These are phyloP conservation scores for Novumbra hubbsi DNA, from an alignment of 2,797 vertebrate genomes.

Conservation along the genomic window DNA sequence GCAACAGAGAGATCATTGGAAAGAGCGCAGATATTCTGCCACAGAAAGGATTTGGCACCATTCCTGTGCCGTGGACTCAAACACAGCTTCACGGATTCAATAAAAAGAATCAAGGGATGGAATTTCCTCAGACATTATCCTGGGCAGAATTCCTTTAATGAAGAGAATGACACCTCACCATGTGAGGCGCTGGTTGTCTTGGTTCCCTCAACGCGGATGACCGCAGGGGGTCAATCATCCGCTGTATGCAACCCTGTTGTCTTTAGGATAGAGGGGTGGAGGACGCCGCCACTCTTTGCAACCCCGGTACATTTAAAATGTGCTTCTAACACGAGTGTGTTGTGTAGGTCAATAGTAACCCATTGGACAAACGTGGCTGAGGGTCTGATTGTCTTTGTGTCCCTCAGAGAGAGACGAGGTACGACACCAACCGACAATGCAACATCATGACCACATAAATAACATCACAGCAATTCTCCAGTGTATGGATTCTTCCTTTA, in stretches of 20 bases:
- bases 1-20: constrained; percentile 56
- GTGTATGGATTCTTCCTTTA: constrained; percentile 64
- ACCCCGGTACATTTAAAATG: constrained; percentile 32
- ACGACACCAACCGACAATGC: constrained; percentile 60
- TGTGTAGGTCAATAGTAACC: constrained; percentile 47
- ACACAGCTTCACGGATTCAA: constrained; percentile 42
- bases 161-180: background rate
- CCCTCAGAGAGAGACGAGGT: constrained; percentile 52
- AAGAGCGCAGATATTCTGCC: constrained; percentile 72
- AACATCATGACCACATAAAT: constrained; percentile 70
- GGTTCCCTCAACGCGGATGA: background rate
- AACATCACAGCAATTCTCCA: constrained; percentile 69
- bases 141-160: background rate
- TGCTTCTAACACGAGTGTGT: constrained; percentile 37
- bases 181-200: background rate
- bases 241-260: constrained; percentile 6
- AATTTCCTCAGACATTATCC: background rate
- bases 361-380: constrained; percentile 61
- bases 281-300: constrained; percentile 51
- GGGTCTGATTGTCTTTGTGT: constrained; percentile 72
- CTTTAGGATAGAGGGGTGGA: constrained; percentile 14
- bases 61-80: background rate
- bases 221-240: background rate
- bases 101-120: constrained; percentile 24
- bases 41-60: constrained; percentile 7